These are phyloP conservation scores for Nebria salina DNA, from an alignment of 2,888 invertebrate genomes.

Conservation along the genomic window DNA sequence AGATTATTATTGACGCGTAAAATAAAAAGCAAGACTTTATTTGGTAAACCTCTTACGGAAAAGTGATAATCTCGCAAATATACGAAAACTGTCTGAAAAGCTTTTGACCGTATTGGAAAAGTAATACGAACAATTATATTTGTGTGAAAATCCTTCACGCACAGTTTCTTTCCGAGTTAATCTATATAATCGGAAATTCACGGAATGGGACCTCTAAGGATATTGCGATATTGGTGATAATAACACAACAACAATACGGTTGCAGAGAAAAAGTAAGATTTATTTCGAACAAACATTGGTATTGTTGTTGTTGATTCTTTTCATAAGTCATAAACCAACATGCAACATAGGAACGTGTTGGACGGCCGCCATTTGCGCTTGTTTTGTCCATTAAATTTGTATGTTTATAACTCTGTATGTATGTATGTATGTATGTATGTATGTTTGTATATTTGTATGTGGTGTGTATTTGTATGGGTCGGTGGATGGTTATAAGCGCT, in stretches of 20 bases:
- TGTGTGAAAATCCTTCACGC: background rate
- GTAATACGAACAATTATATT: no score
- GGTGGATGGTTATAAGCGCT: background rate
- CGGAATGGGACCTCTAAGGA: background rate
- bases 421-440: background rate
- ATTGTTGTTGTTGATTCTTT: conserved; percentile 34
- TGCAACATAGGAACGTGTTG: conserved; percentile 26
- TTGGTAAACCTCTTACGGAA: no score
- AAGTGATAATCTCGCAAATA: no score
- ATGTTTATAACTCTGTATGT: background rate
- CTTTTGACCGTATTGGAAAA: no score
- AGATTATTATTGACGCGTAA: no score
- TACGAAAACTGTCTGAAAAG: no score
- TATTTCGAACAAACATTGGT: conserved; percentile 45
- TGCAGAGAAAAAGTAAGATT: conserved; percentile 45
- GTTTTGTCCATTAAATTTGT: conserved; percentile 17
- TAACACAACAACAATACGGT: conserved; percentile 9
- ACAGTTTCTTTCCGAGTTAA: background rate
- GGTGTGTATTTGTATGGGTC: background rate
- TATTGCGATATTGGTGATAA: background rate
- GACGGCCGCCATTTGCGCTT: conserved; percentile 25
- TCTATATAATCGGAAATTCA: background rate
- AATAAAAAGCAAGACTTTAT: no score
- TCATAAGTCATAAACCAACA: conserved; percentile 37
- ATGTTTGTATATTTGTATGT: no score